Base-by-base conservation (phyloP, 2,888 invertebrate genomes). In the Caenorhabditis drosophilae region DNA sequence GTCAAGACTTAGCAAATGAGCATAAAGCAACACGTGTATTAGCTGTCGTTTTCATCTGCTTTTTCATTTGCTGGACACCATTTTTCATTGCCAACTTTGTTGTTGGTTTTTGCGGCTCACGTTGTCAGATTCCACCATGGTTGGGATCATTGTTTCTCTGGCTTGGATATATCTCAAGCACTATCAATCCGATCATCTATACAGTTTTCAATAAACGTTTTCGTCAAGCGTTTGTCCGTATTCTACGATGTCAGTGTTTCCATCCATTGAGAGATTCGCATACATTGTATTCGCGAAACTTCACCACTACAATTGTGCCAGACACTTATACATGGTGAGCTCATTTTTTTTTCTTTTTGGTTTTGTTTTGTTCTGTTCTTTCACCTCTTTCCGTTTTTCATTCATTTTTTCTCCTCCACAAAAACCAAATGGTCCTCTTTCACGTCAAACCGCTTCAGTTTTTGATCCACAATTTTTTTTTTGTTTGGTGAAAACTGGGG, bases 21-120 rank as follows among this genome's bases (percentile, higher is more conserved):
- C 94, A 95, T 84, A 95, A 95, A 84, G 96, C 96, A 0, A 94
- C 95, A 12, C 93, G 95, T 86, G 95, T 94, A 4, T 86, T 94
- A 20, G 93, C 93, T 2, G 91, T 94, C 0, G 93, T 94, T 1
- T 94, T 94, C 86, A 92, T 92, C 85, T 92, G 92, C 0, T 94
- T 94, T 84, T 93, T 93, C 26, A 89, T 93, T 44, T 88, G 93
- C 35, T 94, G 94, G 93, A 91, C 93, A n/a, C 94, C 94, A 12
- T 94, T 94, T 86, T 94, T 94, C 85, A 90, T 92, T 7, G 87
- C 92, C 12, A 94, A 94, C 83, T 88, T 94, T 83, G 57, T 93
- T 70, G 90, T 92, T 15, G 91, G 90, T 0, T 88, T 93, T 9
- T 93, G 93, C 57, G 81, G 81, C 22, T 59, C 57, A 18, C 50